Evolutionary conservation across 2,888 invertebrate species (phyloP).

Genomic region (Axea sp.): DNA sequence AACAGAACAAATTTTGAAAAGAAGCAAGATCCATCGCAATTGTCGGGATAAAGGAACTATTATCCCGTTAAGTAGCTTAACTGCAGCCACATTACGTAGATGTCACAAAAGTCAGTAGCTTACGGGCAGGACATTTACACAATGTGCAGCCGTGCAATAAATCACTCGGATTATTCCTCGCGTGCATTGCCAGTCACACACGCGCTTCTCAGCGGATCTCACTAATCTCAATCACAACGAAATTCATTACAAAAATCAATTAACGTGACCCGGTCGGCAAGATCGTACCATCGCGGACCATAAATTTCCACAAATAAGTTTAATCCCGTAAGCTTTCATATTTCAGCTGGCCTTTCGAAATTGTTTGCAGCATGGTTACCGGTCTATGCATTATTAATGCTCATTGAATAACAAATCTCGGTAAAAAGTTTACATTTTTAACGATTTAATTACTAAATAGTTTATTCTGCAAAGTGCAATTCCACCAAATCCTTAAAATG

Average conservation of each 20-base stretch:
- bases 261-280: conserved; percentile 15
- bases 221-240: conserved; percentile 23
- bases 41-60: conserved; percentile 34
- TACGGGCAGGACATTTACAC: conserved; percentile 12
- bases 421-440: too few relatives aligned
- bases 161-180: conserved; percentile 47
- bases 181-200: conserved; percentile 29
- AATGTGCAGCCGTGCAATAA: conserved; percentile 40
- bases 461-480: too few relatives aligned
- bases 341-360: conserved; percentile 30
- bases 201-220: too few relatives aligned
- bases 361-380: conserved; percentile 11
- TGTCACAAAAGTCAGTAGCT: conserved; percentile 44
- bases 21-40: conserved; percentile 23
- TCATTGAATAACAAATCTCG: too few relatives aligned
- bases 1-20: conserved; percentile 8
- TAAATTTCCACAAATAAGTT: conserved; percentile 47
- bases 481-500: too few relatives aligned
- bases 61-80: conserved; percentile 45
- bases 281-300: conserved; percentile 19
- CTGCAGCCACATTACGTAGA: conserved; percentile 24
- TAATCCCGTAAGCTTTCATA: conserved; percentile 44
- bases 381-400: too few relatives aligned
- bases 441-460: too few relatives aligned
- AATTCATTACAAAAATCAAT: conserved; percentile 50